Evolutionary conservation across 2,797 vertebrate genomes (phyloP).

Genomic region (Sebastes iracundus): DNA sequence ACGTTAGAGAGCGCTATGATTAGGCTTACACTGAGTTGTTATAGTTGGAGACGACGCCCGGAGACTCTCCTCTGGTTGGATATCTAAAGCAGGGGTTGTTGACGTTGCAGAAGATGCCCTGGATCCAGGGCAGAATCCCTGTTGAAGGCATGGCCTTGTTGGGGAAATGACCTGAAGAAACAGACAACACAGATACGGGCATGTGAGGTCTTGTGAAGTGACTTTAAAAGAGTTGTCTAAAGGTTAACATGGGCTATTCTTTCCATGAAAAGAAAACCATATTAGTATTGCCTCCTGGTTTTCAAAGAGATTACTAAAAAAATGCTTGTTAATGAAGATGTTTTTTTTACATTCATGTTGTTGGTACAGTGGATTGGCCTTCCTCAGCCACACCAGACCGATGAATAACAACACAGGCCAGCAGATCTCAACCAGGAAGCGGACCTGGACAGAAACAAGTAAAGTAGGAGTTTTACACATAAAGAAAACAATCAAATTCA

Average conservation of each 20-base stretch:
- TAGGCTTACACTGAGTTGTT: constrained; percentile 91
- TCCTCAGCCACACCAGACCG: constrained; percentile 94
- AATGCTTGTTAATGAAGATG: not conserved
- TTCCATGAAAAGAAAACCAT: not conserved
- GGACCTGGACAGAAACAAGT: constrained; percentile 81
- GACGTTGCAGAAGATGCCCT: constrained; percentile 96
- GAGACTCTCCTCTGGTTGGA: constrained; percentile 89
- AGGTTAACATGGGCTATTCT: not conserved
- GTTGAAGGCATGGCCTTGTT: constrained; percentile 98
- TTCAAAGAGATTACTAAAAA: not conserved
- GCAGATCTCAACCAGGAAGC: constrained; percentile 91
- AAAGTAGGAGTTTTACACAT: not conserved
- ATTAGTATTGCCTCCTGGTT: not conserved
- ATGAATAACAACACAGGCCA: constrained; percentile 93
- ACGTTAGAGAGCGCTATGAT: not conserved
- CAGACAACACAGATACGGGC: not conserved
- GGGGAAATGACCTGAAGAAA: constrained; percentile 92
- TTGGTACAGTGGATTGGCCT: constrained; percentile 90
- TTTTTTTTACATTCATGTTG: constrained; percentile 93
- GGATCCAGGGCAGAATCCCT: constrained; percentile 93
- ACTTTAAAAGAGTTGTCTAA: not conserved
- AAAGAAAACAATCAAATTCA: not conserved
- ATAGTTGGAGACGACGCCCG: constrained; percentile 95
- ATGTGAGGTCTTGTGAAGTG: not conserved
- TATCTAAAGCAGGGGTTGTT: constrained; percentile 95